Percentiles rank a stretch among this genome's conserved stretches.
phyloP scores from a whole-genome alignment of 1,140 invertebrate species.

The Musca domestica region DNA sequence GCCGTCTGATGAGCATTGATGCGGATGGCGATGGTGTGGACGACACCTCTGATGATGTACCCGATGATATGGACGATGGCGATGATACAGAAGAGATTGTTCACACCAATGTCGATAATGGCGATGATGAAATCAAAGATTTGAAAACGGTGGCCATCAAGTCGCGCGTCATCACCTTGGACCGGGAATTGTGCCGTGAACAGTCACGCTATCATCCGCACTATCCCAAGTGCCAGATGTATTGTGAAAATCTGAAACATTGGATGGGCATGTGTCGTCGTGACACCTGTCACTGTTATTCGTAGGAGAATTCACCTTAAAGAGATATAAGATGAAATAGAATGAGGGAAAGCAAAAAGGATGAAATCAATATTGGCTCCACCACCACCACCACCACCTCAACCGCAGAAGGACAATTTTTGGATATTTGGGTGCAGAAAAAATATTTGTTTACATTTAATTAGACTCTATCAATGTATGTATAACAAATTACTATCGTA shows the following conservation, averaged over 20 bases:
- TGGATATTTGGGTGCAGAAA: too few relatives aligned
- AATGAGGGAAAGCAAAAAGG: too few relatives aligned
- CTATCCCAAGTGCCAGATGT: constrained; percentile 43
- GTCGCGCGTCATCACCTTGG: constrained; percentile 39
- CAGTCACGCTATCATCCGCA: constrained; percentile 41
- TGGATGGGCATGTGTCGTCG: constrained; percentile 48
- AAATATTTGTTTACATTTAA: too few relatives aligned
- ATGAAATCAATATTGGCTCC: too few relatives aligned
- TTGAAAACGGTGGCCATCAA: constrained; percentile 39
- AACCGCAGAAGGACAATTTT: too few relatives aligned
- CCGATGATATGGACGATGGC: neutral
- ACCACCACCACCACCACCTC: too few relatives aligned
- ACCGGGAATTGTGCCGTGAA: constrained; percentile 37
- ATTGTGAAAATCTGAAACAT: constrained; percentile 44
- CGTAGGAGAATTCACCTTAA: neutral
- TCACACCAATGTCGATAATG: neutral
- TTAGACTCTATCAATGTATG: too few relatives aligned
- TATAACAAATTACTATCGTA: too few relatives aligned
- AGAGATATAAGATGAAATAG: too few relatives aligned
- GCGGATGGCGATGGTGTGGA: neutral
- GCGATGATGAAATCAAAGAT: constrained; percentile 12
- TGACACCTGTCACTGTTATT: constrained; percentile 43
- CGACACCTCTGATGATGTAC: neutral
- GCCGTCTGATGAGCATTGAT: neutral
- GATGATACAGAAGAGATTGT: neutral